These are phyloP conservation scores for Holcopasites calliopsidis DNA, from an alignment of 1,140 invertebrate species.

Conservation along the genomic window DNA sequence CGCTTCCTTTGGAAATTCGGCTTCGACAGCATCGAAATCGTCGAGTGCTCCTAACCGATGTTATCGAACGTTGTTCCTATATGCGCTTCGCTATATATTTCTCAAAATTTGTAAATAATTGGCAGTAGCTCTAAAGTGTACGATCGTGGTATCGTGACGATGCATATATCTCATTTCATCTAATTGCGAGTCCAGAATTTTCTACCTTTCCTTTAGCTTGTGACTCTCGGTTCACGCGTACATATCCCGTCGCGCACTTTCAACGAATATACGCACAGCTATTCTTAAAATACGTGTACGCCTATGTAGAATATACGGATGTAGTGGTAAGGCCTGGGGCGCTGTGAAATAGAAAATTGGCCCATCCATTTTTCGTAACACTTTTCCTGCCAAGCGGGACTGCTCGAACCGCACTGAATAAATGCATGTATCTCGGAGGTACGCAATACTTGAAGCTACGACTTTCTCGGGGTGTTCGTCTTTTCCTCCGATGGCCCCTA, in stretches of 20 bases:
- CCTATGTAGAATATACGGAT: conserved; percentile 52
- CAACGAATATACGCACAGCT: background rate
- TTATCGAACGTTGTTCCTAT: background rate
- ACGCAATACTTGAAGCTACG: conserved; percentile 43
- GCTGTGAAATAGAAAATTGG: conserved; percentile 72
- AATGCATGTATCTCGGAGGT: conserved; percentile 69
- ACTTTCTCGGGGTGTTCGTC: conserved; percentile 26
- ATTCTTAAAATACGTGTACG: background rate
- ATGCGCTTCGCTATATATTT: background rate
- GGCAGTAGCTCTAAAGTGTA: too few relatives aligned
- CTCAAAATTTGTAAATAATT: too few relatives aligned
- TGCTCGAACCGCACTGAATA: conserved; percentile 67
- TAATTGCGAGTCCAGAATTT: conserved; percentile 20
- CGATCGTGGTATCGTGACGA: background rate
- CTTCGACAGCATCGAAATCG: background rate
- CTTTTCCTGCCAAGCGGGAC: conserved; percentile 64
- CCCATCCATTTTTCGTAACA: conserved; percentile 72
- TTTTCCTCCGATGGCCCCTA: conserved; percentile 3
- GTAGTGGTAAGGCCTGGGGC: conserved; percentile 50
- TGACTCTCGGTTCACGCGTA: conserved; percentile 23
- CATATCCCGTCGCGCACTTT: conserved; percentile 14
- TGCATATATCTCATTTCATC: conserved; percentile 57
- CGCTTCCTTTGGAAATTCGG: conserved; percentile 43
- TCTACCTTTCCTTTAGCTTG: background rate
- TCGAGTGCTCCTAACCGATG: background rate